Conservation (phyloP, 1,140 invertebrate species). For the Leptoteleia sp. region DNA sequence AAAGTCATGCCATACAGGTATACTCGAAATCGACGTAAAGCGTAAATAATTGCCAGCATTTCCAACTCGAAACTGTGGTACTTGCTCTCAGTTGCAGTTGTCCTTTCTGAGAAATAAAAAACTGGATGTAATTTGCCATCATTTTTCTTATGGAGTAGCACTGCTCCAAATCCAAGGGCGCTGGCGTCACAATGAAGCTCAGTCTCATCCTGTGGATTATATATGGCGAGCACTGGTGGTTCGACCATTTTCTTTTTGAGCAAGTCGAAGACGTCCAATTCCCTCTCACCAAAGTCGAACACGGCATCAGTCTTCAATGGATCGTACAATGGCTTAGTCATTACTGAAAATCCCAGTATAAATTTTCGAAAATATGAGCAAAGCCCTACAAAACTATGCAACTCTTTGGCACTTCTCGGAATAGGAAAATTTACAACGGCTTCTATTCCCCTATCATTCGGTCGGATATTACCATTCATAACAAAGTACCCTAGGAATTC, state of each 20-base stretch:
- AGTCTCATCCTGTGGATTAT: slow-evolving; percentile 57
- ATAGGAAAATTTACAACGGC: slow-evolving; percentile 33
- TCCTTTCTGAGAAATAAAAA: slow-evolving; percentile 60
- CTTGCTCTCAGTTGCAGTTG: slow-evolving; percentile 10
- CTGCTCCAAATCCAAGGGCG: slow-evolving; percentile 66
- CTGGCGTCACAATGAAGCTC: slow-evolving; percentile 71
- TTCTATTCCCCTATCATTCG: slow-evolving; percentile 10
- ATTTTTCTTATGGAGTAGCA: slow-evolving; percentile 46
- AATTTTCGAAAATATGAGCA: slow-evolving; percentile 29
- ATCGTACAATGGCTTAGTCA: slow-evolving; percentile 27
- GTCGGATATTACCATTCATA: too few relatives aligned
- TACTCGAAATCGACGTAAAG: slow-evolving; percentile 11
- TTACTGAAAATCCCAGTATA: slow-evolving; percentile 18
- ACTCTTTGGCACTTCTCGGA: slow-evolving; percentile 7
- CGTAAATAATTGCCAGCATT: slow-evolving; percentile 23
- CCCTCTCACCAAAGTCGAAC: not conserved
- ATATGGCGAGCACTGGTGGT: slow-evolving; percentile 52
- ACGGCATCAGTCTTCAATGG: not conserved
- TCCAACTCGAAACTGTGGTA: slow-evolving; percentile 30
- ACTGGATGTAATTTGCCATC: slow-evolving; percentile 59
- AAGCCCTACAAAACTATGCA: slow-evolving; percentile 48
- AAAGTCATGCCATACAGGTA: slow-evolving; percentile 33
- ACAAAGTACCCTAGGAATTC: too few relatives aligned
- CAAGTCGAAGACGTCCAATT: slow-evolving; percentile 23
- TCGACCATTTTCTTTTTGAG: slow-evolving; percentile 29